Percentiles rank a stretch among this genome's conserved stretches.
These are phyloP conservation scores for Augiades crinisus DNA, from an alignment of 2,888 invertebrate genomes.

Conservation along the genomic window DNA sequence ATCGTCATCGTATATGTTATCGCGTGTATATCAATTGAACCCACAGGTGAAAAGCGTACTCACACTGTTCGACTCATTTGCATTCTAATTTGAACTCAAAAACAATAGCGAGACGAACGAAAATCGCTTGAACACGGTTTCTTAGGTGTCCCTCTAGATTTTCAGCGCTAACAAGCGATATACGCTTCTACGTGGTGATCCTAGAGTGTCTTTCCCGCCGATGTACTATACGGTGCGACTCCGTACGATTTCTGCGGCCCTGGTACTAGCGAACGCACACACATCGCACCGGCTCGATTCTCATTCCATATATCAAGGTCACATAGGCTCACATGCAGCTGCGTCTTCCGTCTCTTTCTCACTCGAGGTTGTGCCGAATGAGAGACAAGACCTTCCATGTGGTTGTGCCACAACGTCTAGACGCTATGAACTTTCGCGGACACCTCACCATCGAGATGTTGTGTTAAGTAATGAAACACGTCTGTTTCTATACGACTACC, in stretches of 20 bases:
- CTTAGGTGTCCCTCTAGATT: conserved; percentile 11
- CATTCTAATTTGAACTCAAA: conserved; percentile 16
- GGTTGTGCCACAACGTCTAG: conserved; percentile 45
- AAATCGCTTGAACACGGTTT: conserved; percentile 14
- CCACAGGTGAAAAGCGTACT: conserved; percentile 33
- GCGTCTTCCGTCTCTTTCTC: conserved; percentile 47
- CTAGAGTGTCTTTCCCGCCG: conserved; percentile 1
- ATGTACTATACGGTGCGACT: conserved; percentile 30
- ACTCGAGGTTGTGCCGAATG: conserved; percentile 35
- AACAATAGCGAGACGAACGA: not conserved
- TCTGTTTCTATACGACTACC: conserved; percentile 14
- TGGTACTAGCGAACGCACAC: conserved; percentile 66
- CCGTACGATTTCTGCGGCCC: conserved; percentile 54
- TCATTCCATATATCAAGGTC: conserved; percentile 72
- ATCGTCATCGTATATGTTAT: not conserved
- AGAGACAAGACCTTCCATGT: conserved; percentile 46
- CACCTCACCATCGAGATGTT: conserved; percentile 38
- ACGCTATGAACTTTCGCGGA: conserved; percentile 61
- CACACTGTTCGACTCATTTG: conserved; percentile 13
- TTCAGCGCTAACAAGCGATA: conserved; percentile 2
- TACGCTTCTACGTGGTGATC: not conserved
- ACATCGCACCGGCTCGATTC: conserved; percentile 56
- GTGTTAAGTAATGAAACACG: conserved; percentile 28
- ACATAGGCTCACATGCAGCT: conserved; percentile 58
- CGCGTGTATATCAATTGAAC: conserved; percentile 8